Base-by-base conservation (phyloP, 2,113 vertebrate species). In the Bos javanicus region DNA sequence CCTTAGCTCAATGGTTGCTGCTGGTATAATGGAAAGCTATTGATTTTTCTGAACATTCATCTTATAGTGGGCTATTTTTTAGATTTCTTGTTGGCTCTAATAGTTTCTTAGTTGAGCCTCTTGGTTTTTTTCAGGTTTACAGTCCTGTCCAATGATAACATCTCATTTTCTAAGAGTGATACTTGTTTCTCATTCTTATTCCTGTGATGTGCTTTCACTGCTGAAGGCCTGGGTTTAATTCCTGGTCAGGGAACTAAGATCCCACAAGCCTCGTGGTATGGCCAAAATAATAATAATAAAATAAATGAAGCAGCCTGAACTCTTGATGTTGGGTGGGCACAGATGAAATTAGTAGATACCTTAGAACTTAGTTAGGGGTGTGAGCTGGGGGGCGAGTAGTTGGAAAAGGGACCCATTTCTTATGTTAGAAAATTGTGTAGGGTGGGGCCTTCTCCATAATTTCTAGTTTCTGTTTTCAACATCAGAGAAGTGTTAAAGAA, bases 11-110 rank as follows among this genome's bases (percentile, higher is more conserved):
- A 3, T 86, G 64, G 17, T 48, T 50, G 43, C 12, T 81, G 46
- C 46, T 85, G 57, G 50, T 57, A 11, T 62, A 74, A 88, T 76
- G 50, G 64, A 83, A 88, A 88, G 62, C 25, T 92, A 93, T 85
- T 36, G 89, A 80, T 83, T 84, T 96, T 78, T 39, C 36, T 46
- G 2, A 85, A 26, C 25, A 48, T 93, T 84, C 43, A 50, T 96
- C 57, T 96, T 91, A 59, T 48, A 93, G 50, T 33, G 39, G n/a
- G 36, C 57, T 71, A 17, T 78, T 17, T 93, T 84, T 95, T 28
- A 25, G 81, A 92, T 71, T 28, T 86, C 67, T 71, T 23, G 25
- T 62, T 93, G 30, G 26, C 60, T 85, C 67, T 78, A 59, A 84
- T 52, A 62, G 26, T 59, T 90, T 76, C 88, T 88, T 86, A 59